Evolutionary conservation across 37 sponge, comb jelly and placozoan genomes (phyloP).

Genomic region (Tethya wilhelma): DNA sequence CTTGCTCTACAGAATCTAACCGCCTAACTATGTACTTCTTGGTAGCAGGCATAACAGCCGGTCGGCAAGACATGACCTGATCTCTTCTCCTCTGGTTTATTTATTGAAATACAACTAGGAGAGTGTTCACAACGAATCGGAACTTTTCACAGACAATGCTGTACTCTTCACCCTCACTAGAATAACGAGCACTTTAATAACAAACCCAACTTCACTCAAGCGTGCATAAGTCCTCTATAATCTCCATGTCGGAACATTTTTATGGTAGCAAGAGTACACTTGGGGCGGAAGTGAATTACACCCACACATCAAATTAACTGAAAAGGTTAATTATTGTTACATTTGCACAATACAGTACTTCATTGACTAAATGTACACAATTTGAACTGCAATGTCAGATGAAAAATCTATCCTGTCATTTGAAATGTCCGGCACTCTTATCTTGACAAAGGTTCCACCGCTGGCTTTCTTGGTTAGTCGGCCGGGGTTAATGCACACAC

Average conservation of each 20-base stretch:
- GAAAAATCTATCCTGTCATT: conserved; percentile 10
- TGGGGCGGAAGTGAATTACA: too few relatives aligned
- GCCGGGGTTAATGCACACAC: conserved; percentile 81
- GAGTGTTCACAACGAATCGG: too few relatives aligned
- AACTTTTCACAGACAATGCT: too few relatives aligned
- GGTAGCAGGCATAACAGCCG: conserved; percentile 39
- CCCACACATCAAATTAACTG: too few relatives aligned
- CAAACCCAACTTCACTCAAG: too few relatives aligned
- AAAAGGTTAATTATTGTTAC: background rate
- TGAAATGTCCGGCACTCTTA: conserved; percentile 25
- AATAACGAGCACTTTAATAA: too few relatives aligned
- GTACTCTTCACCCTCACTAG: too few relatives aligned
- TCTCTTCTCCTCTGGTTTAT: background rate
- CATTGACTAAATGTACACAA: conserved; percentile 42
- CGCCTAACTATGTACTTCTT: conserved; percentile 49
- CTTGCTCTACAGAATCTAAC: conserved; percentile 51
- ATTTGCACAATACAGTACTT: background rate
- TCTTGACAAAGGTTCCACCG: conserved; percentile 66
- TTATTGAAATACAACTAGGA: too few relatives aligned
- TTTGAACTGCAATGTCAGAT: conserved; percentile 36
- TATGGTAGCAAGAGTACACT: too few relatives aligned
- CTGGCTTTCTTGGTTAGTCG: conserved; percentile 50
- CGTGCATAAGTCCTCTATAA: too few relatives aligned
- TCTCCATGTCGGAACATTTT: too few relatives aligned
- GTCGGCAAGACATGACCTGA: conserved; percentile 33